A percentile compares a stretch with the other conserved stretches of the same genome.
phyloP scores from a whole-genome alignment of 2,888 invertebrate species.

The Melanchra persicariae region DNA sequence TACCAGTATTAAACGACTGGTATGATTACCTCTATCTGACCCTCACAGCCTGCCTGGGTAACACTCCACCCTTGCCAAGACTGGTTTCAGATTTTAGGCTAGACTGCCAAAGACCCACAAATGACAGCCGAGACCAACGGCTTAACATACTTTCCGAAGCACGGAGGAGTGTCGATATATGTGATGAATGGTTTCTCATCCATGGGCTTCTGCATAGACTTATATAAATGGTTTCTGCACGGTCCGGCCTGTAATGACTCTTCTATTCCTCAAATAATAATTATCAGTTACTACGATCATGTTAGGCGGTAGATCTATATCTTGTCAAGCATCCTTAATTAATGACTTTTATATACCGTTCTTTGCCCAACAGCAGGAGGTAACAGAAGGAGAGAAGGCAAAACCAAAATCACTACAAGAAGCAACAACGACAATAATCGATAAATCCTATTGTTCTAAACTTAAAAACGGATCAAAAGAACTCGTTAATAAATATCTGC shows the following conservation, averaged over 20 bases:
- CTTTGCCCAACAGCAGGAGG: neutral
- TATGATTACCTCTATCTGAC: no score
- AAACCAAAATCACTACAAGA: conserved; percentile 36
- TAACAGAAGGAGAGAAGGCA: neutral
- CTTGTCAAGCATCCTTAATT: neutral
- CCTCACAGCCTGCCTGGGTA: no score
- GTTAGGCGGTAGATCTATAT: neutral
- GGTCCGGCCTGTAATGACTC: neutral
- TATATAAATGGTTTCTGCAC: no score
- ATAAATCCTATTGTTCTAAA: conserved; percentile 21
- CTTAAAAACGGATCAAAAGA: conserved; percentile 5
- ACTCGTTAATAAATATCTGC: conserved; percentile 33
- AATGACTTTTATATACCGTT: neutral
- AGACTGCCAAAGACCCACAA: no score
- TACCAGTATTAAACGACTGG: no score
- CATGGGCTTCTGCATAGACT: no score
- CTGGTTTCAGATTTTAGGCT: no score
- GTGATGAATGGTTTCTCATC: no score
- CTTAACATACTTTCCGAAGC: no score
- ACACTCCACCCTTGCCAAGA: no score
- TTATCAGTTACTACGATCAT: neutral
- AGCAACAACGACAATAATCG: conserved; percentile 30
- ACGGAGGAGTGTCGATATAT: no score
- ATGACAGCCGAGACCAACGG: no score
- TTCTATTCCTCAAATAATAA: neutral